Base-by-base conservation (phyloP, 2,113 vertebrate species). In the Ctenodactylus gundi region DNA sequence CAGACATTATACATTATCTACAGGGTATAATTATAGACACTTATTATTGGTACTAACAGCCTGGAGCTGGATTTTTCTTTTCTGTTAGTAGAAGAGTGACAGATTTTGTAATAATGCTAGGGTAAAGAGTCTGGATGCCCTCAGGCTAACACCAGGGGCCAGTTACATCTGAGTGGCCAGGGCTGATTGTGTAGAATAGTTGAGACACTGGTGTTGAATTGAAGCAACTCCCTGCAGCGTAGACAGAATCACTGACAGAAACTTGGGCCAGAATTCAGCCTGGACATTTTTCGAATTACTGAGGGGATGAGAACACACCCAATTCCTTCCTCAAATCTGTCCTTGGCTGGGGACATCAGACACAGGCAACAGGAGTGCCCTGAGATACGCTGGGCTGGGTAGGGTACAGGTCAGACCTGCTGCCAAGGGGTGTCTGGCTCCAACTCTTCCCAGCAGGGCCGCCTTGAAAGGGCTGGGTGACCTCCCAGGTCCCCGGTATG, bases 31-130 rank as follows among this genome's bases (percentile, higher is more conserved):
- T 96, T 53, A 58, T 75, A 49, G 64, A 75, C 17, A 82, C 57
- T 90, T 12, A 68, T 78, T 89, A 77, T 67, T 92, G 88, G 64
- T 82, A 86, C 77, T 85, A 83, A 88, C 18, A 65, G 46, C 55
- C 86, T 76, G 91, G 92, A 44, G 60, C 49, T 84, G 55, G 39
- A 72, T 55, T 34, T 95, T 73, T 87, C 46, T 57, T 88, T 68
- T 85, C 58, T 57, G 8, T 41, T 70, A 75, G 68, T 27, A 60
- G 34, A 82, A 70, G 41, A 15, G 31, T 39, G 51, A 44, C 2
- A 23, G 41, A 72, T 93, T 58, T 78, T 29, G 1, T 7, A 84
- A n/a, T 76, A 55, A 60, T 1, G 17, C 36, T 84, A 36, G 13
- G 36, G 76, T 72, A 75, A 55, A 90, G 80, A n/a, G 21, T 0